These are phyloP conservation scores for Hiodon alosoides DNA, from an alignment of 2,113 vertebrate species.

Conservation along the genomic window DNA sequence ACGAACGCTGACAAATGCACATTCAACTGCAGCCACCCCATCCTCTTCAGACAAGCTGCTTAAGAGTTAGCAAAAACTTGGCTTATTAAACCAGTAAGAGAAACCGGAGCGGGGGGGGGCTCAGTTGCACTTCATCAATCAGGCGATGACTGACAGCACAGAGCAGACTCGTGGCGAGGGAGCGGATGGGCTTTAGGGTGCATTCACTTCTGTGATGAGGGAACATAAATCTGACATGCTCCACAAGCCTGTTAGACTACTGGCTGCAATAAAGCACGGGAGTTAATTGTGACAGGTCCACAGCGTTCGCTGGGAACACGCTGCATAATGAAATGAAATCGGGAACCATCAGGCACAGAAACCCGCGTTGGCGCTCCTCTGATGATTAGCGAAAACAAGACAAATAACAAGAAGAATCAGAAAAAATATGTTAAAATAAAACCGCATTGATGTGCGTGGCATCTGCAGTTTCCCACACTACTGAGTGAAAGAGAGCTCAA, in stretches of 20 bases:
- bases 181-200: neutral
- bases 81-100: neutral
- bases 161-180: neutral
- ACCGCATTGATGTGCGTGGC: too few species aligned
- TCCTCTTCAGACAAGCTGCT: neutral
- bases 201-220: slow-evolving; percentile 1
- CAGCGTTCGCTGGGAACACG: neutral
- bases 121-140: neutral
- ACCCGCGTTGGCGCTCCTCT: neutral
- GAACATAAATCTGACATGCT: slow-evolving; percentile 10
- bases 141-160: slow-evolving; percentile 3
- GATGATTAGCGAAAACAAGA: too few species aligned
- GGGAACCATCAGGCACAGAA: neutral
- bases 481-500: too few species aligned
- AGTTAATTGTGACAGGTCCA: neutral
- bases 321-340: neutral
- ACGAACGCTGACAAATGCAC: neutral
- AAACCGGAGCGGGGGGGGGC: neutral
- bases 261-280: neutral
- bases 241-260: neutral
- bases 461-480: too few species aligned
- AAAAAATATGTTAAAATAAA: too few species aligned
- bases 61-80: neutral
- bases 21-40: neutral
- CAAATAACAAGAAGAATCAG: too few species aligned